Percentiles rank a stretch among this genome's conserved stretches.
Conservation (phyloP, 2,888 invertebrate genomes). For the Leucophenga maculata region DNA sequence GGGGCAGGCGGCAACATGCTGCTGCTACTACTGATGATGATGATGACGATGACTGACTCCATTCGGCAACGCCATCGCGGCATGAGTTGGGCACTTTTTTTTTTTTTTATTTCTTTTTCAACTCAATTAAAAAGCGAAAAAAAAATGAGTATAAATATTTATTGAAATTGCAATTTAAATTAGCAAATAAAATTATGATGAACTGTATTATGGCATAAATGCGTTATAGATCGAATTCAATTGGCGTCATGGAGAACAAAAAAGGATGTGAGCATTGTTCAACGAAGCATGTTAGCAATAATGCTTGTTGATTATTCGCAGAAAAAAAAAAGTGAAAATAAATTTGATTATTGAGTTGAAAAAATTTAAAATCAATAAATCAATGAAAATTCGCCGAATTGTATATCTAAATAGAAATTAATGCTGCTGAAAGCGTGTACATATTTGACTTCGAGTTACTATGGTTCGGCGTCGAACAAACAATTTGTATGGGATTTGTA, state of each 20-base stretch:
- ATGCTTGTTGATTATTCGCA: slow-evolving; percentile 36
- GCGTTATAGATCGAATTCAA: slow-evolving; percentile 18
- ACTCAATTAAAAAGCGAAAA: slow-evolving; percentile 56
- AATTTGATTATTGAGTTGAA: too few species aligned
- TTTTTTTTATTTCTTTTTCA: slow-evolving; percentile 53
- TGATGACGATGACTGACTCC: slow-evolving; percentile 17
- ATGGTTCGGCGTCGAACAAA: too few species aligned
- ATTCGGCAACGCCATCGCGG: slow-evolving; percentile 7
- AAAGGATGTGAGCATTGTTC: slow-evolving; percentile 43
- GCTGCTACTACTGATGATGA: slow-evolving; percentile 7
- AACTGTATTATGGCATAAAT: slow-evolving; percentile 25
- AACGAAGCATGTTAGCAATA: too few species aligned
- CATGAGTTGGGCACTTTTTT: slow-evolving; percentile 25
- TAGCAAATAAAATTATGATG: slow-evolving; percentile 61
- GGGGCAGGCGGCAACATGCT: slow-evolving; percentile 49
- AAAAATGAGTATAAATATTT: slow-evolving; percentile 42
- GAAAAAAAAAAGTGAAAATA: not conserved
- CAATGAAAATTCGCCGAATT: too few species aligned
- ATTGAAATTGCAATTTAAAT: slow-evolving; percentile 60
- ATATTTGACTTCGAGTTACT: too few species aligned
- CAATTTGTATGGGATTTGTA: too few species aligned
- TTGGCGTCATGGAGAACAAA: not conserved
- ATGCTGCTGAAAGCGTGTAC: too few species aligned
- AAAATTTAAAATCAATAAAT: too few species aligned
- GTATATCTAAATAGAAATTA: too few species aligned